Evolutionary conservation across 2,888 invertebrate species (phyloP), one percentile per base, ranked within the genome.

Genomic region (Tenthredo amoena): DNA sequence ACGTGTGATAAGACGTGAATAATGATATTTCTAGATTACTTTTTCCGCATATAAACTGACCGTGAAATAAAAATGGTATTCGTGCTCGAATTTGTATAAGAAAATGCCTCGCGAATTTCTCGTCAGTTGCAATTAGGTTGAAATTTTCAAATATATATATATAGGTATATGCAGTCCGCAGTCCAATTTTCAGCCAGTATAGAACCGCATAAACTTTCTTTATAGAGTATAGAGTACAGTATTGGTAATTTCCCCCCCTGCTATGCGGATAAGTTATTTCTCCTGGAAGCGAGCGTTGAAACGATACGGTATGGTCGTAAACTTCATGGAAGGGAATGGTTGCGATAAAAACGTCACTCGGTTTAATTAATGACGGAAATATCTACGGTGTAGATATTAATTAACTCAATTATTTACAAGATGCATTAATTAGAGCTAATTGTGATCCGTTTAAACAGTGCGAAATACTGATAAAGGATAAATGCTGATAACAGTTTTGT

Each of bases 401-500:
- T 77, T 77, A 77, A 34, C 55, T 77, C 31, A 55, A 26, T 10
- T 26, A 50, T 50, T 50, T 55, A 50, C 77, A 50, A 50, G 26
- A 77, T 71, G 86, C 85, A 86, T 89, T 89, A 89, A 89, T 89
- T 88, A 89, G 84, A 83, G 85, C 87, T 88, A 89, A 88, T 89
- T 89, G 88, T 88, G 88, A 89, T 87, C 86, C 88, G 86, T 79
- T 86, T 55, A 50, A 55, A 50, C 4, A 18, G 50, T 50, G 31
- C 34, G 6, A 34, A 10, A 18, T 15, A 15, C 31, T 34, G 77
- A 77, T 50, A 50, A 77, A 34, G 10, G 50, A 9, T 31, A 55
- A 47, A 55, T 4, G 9, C n/a, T 40, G 9, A 47, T 74, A 74
- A 74, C 9, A 43, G 31, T 50, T 77, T 55, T n/a, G 50, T 55